A percentile compares a stretch with the other conserved stretches of the same genome.
phyloP scores from a whole-genome alignment of 2,888 invertebrate species.

The Timandra comae region DNA sequence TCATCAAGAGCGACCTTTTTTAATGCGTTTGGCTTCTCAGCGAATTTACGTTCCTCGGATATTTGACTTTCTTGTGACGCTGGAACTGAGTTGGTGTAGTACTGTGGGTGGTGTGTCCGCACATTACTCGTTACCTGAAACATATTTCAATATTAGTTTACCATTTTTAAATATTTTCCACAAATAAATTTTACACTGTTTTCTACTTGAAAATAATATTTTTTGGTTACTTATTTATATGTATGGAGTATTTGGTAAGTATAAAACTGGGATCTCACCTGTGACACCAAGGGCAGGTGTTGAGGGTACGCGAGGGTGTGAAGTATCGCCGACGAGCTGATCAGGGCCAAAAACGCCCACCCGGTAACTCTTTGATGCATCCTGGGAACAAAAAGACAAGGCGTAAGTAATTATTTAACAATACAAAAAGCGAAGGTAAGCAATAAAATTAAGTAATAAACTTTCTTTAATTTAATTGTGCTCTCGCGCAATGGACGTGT shows the following conservation, averaged over 20 bases:
- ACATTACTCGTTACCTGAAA: conserved; percentile 68
- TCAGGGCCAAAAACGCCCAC: conserved; percentile 82
- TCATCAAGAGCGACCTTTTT: conserved; percentile 90
- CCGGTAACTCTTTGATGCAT: conserved; percentile 80
- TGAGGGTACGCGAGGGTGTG: conserved; percentile 82
- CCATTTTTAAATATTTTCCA: no score
- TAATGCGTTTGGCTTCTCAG: conserved; percentile 91
- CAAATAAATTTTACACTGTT: background rate
- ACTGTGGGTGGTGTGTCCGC: conserved; percentile 64
- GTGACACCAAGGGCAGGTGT: conserved; percentile 62
- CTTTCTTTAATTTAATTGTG: conserved; percentile 48
- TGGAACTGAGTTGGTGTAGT: conserved; percentile 66
- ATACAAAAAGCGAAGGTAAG: conserved; percentile 8
- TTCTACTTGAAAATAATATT: background rate
- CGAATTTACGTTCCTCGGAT: conserved; percentile 85
- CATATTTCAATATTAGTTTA: conserved; percentile 2
- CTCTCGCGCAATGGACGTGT: conserved; percentile 46
- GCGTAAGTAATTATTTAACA: conserved; percentile 26
- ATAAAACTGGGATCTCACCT: conserved; percentile 35
- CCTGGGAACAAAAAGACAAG: conserved; percentile 53
- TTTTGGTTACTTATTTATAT: background rate
- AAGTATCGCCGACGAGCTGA: conserved; percentile 80
- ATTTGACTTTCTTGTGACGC: conserved; percentile 49
- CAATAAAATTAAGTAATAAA: conserved; percentile 19
- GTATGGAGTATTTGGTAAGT: conserved; percentile 3